These are phyloP conservation scores for Petrophora chlorosata DNA, from an alignment of 2,888 invertebrate genomes.

Conservation along the genomic window DNA sequence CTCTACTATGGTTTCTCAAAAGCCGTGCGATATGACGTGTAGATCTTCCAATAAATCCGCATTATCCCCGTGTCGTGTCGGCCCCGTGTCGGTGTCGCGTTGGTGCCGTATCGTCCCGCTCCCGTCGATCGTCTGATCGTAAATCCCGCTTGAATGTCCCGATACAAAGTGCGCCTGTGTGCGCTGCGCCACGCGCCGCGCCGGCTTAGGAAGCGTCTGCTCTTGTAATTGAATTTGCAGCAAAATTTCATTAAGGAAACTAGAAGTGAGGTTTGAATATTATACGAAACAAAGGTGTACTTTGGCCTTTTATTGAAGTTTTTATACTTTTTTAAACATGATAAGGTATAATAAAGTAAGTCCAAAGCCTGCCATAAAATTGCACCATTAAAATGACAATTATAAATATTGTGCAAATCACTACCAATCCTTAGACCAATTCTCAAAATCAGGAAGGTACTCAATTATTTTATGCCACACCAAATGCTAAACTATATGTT, in stretches of 20 bases:
- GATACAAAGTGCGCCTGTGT: constrained; percentile 1
- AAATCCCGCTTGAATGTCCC: constrained; percentile 13
- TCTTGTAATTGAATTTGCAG: constrained; percentile 32
- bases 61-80: neutral
- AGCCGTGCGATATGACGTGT: constrained; percentile 1
- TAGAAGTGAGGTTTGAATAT: neutral
- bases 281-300: neutral
- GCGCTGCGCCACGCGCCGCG: too few species aligned
- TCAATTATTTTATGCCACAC: too few species aligned
- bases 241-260: constrained; percentile 22
- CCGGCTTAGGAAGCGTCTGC: constrained; percentile 18
- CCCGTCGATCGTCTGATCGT: constrained; percentile 16
- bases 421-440: too few species aligned
- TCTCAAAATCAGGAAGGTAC: too few species aligned
- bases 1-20: neutral
- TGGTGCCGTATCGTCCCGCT: neutral
- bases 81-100: neutral
- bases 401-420: too few species aligned
- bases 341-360: too few species aligned
- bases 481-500: too few species aligned
- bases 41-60: constrained; percentile 1
- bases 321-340: too few species aligned
- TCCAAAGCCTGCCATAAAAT: too few species aligned
- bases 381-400: too few species aligned
- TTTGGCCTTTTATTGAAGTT: too few species aligned